Percentiles rank a stretch among this genome's conserved stretches.
phyloP scores from a whole-genome alignment of 2,888 invertebrate genomes.

The Caenorhabditis angaria region DNA sequence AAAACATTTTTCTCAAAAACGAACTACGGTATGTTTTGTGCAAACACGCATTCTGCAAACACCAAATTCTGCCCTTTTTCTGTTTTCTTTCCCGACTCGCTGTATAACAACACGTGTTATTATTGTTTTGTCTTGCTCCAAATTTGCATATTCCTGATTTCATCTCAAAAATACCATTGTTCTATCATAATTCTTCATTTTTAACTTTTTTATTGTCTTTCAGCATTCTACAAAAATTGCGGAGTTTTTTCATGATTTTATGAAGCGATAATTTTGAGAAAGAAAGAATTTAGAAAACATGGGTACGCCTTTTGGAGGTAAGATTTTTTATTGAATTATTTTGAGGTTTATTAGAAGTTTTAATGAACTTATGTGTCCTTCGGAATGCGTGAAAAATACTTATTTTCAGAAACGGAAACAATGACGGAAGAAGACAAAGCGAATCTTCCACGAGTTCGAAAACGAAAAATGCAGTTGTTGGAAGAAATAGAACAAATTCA shows the following conservation, averaged over 20 bases:
- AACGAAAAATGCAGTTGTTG: slow-evolving; percentile 56
- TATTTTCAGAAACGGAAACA: slow-evolving; percentile 1
- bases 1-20: no score
- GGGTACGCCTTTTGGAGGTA: neutral
- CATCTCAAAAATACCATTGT: neutral
- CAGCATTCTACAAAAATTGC: neutral
- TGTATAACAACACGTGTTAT: neutral
- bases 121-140: neutral
- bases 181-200: no score
- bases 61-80: neutral
- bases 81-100: neutral
- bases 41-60: neutral
- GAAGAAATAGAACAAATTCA: slow-evolving; percentile 56
- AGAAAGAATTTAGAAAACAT: neutral
- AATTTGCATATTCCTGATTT: neutral
- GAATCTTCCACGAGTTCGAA: slow-evolving; percentile 49
- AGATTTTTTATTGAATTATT: slow-evolving; percentile 1
- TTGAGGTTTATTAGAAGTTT: neutral
- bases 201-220: neutral
- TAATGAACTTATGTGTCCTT: no score
- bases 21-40: neutral
- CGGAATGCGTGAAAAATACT: no score
- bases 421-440: slow-evolving; percentile 40
- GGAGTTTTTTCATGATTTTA: no score
- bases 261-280: neutral